Percentiles rank a stretch among this genome's conserved stretches.
Conservation (phyloP, 2,888 invertebrate species). For the Rugalucina vietnamica region DNA sequence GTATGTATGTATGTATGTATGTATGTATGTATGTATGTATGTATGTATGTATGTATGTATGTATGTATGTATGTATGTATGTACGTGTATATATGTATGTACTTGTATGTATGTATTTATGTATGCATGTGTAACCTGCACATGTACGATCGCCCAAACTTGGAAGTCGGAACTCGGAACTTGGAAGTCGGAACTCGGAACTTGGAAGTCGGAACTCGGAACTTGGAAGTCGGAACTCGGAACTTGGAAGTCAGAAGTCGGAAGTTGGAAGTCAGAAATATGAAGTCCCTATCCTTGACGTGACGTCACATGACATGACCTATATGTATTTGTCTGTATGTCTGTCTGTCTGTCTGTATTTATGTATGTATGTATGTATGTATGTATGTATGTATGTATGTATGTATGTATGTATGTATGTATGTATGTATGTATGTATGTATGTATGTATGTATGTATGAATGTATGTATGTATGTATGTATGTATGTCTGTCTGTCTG, state of each 20-base stretch:
- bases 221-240: no score
- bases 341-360: not conserved
- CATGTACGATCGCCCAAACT: no score
- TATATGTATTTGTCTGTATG: not conserved
- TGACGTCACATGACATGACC: no score
- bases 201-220: no score
- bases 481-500: not conserved
- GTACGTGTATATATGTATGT: not conserved
- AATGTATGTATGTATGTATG: not conserved
- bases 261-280: no score
- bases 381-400: not conserved
- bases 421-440: not conserved
- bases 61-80: not conserved
- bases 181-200: no score
- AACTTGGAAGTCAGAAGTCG: no score
- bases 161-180: no score
- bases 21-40: not conserved
- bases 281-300: no score
- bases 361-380: not conserved
- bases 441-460: not conserved
- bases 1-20: not conserved
- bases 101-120: not conserved
- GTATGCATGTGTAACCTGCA: not conserved
- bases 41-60: not conserved
- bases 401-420: not conserved